Percentiles rank a stretch among this genome's conserved stretches.
phyloP scores from a whole-genome alignment of 2,888 invertebrate species.

The Athrips mouffetella region DNA sequence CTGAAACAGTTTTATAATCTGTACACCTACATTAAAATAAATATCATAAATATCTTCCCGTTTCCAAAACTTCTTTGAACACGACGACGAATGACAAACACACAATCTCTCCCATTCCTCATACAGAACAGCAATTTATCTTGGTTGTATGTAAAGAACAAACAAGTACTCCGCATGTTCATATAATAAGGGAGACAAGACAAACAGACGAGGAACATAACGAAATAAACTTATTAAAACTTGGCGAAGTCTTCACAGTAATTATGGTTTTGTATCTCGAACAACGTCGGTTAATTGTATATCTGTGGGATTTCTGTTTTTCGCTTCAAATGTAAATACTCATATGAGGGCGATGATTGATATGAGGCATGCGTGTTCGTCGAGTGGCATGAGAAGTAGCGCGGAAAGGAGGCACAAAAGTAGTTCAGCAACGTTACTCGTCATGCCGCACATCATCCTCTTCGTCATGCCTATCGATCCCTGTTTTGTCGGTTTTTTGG shows the following conservation, averaged over 20 bases:
- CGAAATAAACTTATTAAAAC: conserved; percentile 53
- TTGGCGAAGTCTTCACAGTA: conserved; percentile 39
- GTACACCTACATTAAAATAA: no score
- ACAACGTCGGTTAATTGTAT: conserved; percentile 39
- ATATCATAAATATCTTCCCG: no score
- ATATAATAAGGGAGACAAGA: conserved; percentile 25
- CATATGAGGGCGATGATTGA: no score
- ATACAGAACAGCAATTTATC: not conserved
- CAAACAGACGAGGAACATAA: conserved; percentile 36
- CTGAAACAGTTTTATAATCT: no score
- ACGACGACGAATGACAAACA: not conserved
- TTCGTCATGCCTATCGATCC: no score
- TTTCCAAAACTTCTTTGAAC: not conserved
- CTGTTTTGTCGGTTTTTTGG: no score
- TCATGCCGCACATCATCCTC: no score
- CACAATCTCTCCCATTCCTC: not conserved
- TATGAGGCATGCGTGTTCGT: no score
- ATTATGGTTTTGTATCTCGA: conserved; percentile 41
- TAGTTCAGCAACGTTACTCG: no score
- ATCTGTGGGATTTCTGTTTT: conserved; percentile 19
- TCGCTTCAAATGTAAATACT: no score
- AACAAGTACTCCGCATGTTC: not conserved
- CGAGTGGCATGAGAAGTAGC: no score
- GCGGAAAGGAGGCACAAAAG: no score
- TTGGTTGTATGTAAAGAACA: conserved; percentile 1